Evolutionary conservation across 1,140 invertebrate genomes (phyloP).

Genomic region (Diachasmimorpha longicaudata): DNA sequence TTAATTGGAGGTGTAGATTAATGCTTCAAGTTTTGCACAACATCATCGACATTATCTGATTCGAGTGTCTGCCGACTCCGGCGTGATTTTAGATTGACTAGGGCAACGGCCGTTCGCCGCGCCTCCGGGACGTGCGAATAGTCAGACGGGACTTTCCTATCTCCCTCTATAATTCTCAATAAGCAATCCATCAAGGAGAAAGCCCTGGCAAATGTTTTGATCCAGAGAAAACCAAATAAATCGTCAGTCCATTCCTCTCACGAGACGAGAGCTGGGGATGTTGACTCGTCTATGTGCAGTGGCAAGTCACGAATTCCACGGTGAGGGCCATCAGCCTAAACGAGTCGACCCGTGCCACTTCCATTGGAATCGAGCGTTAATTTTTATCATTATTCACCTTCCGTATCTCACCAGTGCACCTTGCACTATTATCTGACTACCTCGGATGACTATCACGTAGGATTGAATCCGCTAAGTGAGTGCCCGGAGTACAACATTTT

Average conservation of each 20-base stretch:
- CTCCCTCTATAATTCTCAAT: too few species aligned
- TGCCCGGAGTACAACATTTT: slow-evolving; percentile 56
- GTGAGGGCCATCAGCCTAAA: background rate
- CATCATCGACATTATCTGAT: too few species aligned
- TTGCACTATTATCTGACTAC: slow-evolving; percentile 4
- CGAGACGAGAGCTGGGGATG: background rate
- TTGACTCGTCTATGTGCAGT: background rate
- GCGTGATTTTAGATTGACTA: too few species aligned
- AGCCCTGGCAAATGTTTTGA: too few species aligned
- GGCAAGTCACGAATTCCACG: background rate
- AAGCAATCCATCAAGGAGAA: too few species aligned
- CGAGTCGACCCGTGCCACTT: background rate
- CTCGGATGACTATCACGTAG: slow-evolving; percentile 17
- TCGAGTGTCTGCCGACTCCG: too few species aligned
- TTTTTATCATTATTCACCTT: background rate
- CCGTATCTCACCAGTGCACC: background rate
- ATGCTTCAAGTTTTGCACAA: background rate
- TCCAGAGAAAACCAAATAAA: background rate
- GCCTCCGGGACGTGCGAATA: too few species aligned
- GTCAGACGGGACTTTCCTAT: too few species aligned
- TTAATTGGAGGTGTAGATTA: background rate
- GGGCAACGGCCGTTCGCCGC: too few species aligned
- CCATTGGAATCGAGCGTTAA: background rate
- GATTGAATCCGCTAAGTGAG: slow-evolving; percentile 44
- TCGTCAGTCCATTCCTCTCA: background rate